A percentile compares a stretch with the other conserved stretches of the same genome.
Conservation (phyloP, 2,797 vertebrate species). For the Microctenopoma lineatum region DNA sequence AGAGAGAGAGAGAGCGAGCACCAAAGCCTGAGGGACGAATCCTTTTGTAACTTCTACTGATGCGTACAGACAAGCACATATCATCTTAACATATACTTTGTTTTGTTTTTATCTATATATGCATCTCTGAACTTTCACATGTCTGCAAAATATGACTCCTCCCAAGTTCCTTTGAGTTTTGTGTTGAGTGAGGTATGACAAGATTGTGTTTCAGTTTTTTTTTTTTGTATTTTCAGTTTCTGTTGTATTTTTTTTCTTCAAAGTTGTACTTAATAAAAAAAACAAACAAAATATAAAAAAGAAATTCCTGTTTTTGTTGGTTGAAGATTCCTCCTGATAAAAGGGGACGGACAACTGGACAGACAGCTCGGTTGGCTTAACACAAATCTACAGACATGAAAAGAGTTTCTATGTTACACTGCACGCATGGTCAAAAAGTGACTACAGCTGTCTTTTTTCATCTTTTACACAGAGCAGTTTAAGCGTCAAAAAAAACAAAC, state of each 20-base stretch:
- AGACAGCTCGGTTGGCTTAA: conserved; percentile 83
- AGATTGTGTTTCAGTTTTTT: conserved; percentile 81
- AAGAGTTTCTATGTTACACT: conserved; percentile 84
- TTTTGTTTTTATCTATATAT: conserved; percentile 62
- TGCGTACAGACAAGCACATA: conserved; percentile 75
- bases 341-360: conserved; percentile 83
- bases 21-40: conserved; percentile 64
- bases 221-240: conserved; percentile 73
- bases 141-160: conserved; percentile 77
- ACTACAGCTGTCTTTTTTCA: conserved; percentile 80
- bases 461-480: conserved; percentile 85
- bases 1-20: conserved; percentile 42
- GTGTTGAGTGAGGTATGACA: conserved; percentile 88
- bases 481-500: conserved; percentile 80
- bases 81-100: conserved; percentile 63
- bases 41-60: conserved; percentile 74
- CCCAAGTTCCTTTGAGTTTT: conserved; percentile 82
- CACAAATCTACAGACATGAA: conserved; percentile 82
- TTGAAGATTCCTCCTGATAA: conserved; percentile 84
- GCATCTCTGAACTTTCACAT: conserved; percentile 75
- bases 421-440: conserved; percentile 88
- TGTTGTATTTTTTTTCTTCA: conserved; percentile 77
- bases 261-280: conserved; percentile 75
- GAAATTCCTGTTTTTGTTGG: conserved; percentile 81
- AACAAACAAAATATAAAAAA: conserved; percentile 70